Base-by-base conservation (phyloP, 2,797 vertebrate genomes). In the Paratrypauchen microcephalus region DNA sequence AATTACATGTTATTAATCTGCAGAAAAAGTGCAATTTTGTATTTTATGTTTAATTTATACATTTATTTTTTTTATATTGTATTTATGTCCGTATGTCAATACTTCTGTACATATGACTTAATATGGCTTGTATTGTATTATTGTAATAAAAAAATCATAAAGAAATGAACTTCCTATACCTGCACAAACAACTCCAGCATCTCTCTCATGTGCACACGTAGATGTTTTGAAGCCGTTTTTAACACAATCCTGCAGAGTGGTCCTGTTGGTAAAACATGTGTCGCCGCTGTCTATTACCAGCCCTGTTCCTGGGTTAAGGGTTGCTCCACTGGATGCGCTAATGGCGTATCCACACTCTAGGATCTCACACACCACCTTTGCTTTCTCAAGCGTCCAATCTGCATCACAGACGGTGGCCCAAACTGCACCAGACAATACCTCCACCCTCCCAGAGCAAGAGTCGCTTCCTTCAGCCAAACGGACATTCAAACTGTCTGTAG, bases 401-500 rank as follows among this genome's bases (percentile, higher is more conserved):
- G 68, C 2, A 19, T 91, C 87, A 61, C 92, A 93, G 41, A 93
- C 80, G 0, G 89, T 86, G 8, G 84, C 70, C 92, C 92, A 93
- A 0, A 23, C 21, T 0, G 76, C 32, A 0, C 47, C 81, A 0
- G 85, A 66, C 26, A 75, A 86, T 13, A 91, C 83, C 75, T 92
- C 92, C 2, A 93, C 78, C 74, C 89, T 86, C n/a, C 92, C 92
- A 24, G 80, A 74, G 65, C 92, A 93, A 3, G 74, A 72, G 39
- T 80, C 72, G 0, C 4, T 69, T 18, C 69, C 58, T 1, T 62
- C 54, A 0, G 1, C 26, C 75, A 93, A 18, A n/a, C 86, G 87
- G 12, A 69, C 58, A 9, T 65, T 76, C 79, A 92, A 61, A 65
- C 82, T 72, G 23, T 73, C 91, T 92, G 82, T 63, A 32, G 5